These are phyloP conservation scores for Cetonia aurata DNA, from an alignment of 2,888 invertebrate species.

Conservation along the genomic window DNA sequence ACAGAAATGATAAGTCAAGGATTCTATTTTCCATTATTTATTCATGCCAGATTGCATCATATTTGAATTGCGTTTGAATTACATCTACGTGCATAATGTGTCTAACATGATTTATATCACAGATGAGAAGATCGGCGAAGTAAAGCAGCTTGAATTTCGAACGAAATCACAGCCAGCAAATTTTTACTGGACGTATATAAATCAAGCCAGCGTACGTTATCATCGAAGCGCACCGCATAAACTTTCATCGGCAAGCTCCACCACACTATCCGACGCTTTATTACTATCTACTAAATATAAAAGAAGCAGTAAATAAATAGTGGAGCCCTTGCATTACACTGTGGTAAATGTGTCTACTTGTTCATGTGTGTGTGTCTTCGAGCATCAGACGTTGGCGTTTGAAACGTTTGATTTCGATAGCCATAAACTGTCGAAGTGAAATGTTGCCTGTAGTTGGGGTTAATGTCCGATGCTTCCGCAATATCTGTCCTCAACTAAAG, in stretches of 20 bases:
- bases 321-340: slow-evolving; percentile 30
- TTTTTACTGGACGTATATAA: slow-evolving; percentile 14
- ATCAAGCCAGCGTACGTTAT: slow-evolving; percentile 20
- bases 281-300: slow-evolving; percentile 43
- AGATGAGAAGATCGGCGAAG: too few species aligned
- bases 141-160: too few species aligned
- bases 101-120: too few species aligned
- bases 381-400: slow-evolving; percentile 7
- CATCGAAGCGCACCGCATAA: slow-evolving; percentile 10
- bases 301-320: slow-evolving; percentile 42
- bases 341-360: background rate
- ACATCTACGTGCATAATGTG: too few species aligned
- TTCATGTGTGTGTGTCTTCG: slow-evolving; percentile 4
- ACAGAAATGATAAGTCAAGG: too few species aligned
- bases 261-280: slow-evolving; percentile 31
- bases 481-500: too few species aligned
- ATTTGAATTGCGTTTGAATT: too few species aligned
- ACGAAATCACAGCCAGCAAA: too few species aligned
- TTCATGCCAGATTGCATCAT: too few species aligned
- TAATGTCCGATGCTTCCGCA: too few species aligned
- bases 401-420: slow-evolving; percentile 24
- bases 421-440: slow-evolving; percentile 26
- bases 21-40: too few species aligned
- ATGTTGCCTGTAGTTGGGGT: too few species aligned
- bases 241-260: slow-evolving; percentile 9